Evolutionary conservation across 2,113 vertebrate genomes (phyloP).

Genomic region (Orcinus orca): DNA sequence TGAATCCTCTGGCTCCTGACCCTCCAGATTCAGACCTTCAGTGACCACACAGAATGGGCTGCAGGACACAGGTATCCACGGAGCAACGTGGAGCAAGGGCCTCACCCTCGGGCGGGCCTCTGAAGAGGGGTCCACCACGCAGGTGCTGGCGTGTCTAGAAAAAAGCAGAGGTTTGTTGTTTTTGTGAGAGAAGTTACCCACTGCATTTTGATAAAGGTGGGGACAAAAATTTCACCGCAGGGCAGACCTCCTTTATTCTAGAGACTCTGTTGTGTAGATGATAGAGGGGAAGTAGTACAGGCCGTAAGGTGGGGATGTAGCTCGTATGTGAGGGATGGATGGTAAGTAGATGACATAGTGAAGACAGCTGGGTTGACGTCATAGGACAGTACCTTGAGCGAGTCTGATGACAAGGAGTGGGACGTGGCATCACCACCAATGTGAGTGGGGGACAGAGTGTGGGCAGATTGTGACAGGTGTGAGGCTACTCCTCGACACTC

Average conservation of each 20-base stretch:
- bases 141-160: not conserved
- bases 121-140: not conserved
- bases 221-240: not conserved
- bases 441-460: no score
- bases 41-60: not conserved
- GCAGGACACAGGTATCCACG: not conserved
- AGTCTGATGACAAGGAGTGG: not conserved
- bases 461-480: not conserved
- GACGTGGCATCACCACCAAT: rapidly evolving
- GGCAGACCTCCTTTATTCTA: not conserved
- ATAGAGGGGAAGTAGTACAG: not conserved
- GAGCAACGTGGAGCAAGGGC: rapidly evolving
- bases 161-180: not conserved
- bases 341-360: no score
- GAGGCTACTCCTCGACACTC: not conserved
- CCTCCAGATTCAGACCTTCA: not conserved
- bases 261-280: not conserved
- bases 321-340: rapidly evolving
- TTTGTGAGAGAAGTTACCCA: not conserved
- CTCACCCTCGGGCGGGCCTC: not conserved
- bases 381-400: not conserved
- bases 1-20: not conserved
- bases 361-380: not conserved
- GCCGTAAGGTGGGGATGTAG: not conserved
- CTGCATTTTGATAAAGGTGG: not conserved